phyloP scores from a whole-genome alignment of 2,888 invertebrate genomes.

The Thelaira solivaga region DNA sequence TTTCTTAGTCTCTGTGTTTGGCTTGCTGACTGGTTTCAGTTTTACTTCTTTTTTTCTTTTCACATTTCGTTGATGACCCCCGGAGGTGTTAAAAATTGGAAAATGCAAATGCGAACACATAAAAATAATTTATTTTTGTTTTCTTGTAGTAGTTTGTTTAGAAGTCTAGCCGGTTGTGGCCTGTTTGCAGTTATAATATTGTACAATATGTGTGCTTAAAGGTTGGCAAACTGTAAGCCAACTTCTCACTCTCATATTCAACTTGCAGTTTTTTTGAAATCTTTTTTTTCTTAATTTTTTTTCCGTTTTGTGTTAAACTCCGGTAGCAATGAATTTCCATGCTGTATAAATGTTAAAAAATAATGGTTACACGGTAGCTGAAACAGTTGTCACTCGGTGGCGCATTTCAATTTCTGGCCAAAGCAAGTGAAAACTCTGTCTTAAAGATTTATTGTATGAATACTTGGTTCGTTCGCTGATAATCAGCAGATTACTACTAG shows the following conservation, averaged over 20 bases:
- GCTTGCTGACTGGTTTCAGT: conserved; percentile 14
- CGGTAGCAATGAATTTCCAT: conserved; percentile 61
- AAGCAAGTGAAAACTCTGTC: conserved; percentile 65
- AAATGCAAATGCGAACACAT: conserved; percentile 74
- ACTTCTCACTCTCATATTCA: not conserved
- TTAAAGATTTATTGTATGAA: conserved; percentile 69
- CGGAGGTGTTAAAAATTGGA: conserved; percentile 75
- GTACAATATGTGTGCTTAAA: conserved; percentile 20
- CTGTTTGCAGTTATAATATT: conserved; percentile 14
- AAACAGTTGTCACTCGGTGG: conserved; percentile 75
- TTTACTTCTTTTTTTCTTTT: conserved; percentile 10
- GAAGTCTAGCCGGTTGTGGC: conserved; percentile 48
- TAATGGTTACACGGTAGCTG: conserved; percentile 73
- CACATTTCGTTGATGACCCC: conserved; percentile 71
- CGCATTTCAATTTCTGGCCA: conserved; percentile 56
- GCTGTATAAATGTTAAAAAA: conserved; percentile 54
- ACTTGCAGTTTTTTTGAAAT: not conserved
- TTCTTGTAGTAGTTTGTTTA: conserved; percentile 39
- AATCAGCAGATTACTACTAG: conserved; percentile 13
- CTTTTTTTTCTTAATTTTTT: conserved; percentile 1
- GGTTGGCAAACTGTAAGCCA: conserved; percentile 39
- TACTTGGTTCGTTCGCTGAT: conserved; percentile 28
- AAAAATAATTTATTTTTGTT: conserved; percentile 72
- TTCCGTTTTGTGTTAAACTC: conserved; percentile 44
- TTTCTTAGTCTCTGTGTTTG: conserved; percentile 11